These are phyloP conservation scores for Fragum whitleyi DNA, from an alignment of 2,888 invertebrate genomes.

Conservation along the genomic window DNA sequence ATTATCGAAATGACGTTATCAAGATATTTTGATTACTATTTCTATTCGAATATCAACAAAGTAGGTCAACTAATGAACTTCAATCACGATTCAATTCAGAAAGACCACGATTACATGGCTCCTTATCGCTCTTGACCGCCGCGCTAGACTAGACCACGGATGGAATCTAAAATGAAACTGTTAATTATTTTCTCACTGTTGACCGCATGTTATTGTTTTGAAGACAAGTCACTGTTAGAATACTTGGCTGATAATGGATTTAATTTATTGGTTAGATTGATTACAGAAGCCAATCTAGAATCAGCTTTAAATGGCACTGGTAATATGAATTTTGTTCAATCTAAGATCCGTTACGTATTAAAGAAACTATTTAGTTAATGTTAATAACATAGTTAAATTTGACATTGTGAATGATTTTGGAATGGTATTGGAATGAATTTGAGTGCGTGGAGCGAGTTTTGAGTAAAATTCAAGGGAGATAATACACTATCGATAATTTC, in stretches of 20 bases:
- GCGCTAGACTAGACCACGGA: neutral
- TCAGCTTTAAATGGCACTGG: slow-evolving; percentile 2
- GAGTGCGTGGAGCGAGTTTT: too few relatives aligned
- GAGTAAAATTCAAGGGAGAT: too few relatives aligned
- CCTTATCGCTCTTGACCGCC: neutral
- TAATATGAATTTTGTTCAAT: too few relatives aligned
- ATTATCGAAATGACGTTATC: too few relatives aligned
- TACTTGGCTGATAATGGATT: slow-evolving; percentile 51
- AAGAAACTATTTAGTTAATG: too few relatives aligned
- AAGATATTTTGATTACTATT: too few relatives aligned
- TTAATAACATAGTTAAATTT: too few relatives aligned
- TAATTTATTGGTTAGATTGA: neutral
- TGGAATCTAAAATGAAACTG: neutral
- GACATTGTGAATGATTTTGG: too few relatives aligned
- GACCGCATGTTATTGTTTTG: slow-evolving; percentile 20
- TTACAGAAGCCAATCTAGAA: slow-evolving; percentile 2
- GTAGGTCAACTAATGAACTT: neutral
- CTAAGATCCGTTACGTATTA: too few relatives aligned
- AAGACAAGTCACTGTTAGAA: slow-evolving; percentile 55
- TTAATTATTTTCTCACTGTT: neutral
- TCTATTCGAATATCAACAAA: neutral
- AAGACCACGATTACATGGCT: neutral
- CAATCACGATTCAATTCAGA: neutral
- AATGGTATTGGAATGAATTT: too few relatives aligned
- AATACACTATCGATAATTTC: too few relatives aligned